Evolutionary conservation across 2,888 invertebrate species (phyloP).

Genomic region (Drosophila trichaetosa): DNA sequence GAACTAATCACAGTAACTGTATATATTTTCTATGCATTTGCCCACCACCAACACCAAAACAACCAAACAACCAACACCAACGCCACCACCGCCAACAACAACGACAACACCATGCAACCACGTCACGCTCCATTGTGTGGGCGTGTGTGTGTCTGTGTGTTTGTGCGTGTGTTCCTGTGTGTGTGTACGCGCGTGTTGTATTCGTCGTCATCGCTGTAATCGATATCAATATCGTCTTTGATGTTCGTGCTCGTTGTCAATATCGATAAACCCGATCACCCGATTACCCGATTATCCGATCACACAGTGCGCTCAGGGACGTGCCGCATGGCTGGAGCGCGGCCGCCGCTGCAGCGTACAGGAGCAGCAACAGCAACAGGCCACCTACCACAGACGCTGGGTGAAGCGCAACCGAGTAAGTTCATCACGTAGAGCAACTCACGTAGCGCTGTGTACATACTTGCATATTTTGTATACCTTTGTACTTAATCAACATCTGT

Average conservation of each 20-base stretch:
- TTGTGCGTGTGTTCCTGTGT: slow-evolving; percentile 28
- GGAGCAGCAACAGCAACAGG: slow-evolving; percentile 88
- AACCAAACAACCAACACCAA: slow-evolving; percentile 44
- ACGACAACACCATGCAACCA: slow-evolving; percentile 28
- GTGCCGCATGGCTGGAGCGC: slow-evolving; percentile 93
- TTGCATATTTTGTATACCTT: slow-evolving; percentile 1
- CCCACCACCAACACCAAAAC: slow-evolving; percentile 66
- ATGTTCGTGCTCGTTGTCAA: slow-evolving; percentile 61
- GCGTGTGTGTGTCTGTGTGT: slow-evolving; percentile 24
- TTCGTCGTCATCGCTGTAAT: slow-evolving; percentile 59
- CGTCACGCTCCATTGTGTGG: slow-evolving; percentile 34
- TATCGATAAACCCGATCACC: slow-evolving; percentile 32
- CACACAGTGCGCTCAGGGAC: slow-evolving; percentile 91
- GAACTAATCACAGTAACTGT: slow-evolving; percentile 78
- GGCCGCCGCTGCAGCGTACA: slow-evolving; percentile 89
- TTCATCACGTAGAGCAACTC: slow-evolving; percentile 54
- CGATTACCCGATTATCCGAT: slow-evolving; percentile 7
- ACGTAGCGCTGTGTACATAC: slow-evolving; percentile 38
- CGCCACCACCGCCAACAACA: slow-evolving; percentile 48
- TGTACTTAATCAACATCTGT: background rate
- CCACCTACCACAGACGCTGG: slow-evolving; percentile 90
- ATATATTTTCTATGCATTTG: slow-evolving; percentile 80
- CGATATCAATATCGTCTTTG: slow-evolving; percentile 53
- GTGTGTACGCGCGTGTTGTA: slow-evolving; percentile 56
- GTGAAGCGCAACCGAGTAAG: slow-evolving; percentile 94